A percentile compares a stretch with the other conserved stretches of the same genome.
Conservation (phyloP, 2,797 vertebrate genomes). For the Serranus cabrilla region DNA sequence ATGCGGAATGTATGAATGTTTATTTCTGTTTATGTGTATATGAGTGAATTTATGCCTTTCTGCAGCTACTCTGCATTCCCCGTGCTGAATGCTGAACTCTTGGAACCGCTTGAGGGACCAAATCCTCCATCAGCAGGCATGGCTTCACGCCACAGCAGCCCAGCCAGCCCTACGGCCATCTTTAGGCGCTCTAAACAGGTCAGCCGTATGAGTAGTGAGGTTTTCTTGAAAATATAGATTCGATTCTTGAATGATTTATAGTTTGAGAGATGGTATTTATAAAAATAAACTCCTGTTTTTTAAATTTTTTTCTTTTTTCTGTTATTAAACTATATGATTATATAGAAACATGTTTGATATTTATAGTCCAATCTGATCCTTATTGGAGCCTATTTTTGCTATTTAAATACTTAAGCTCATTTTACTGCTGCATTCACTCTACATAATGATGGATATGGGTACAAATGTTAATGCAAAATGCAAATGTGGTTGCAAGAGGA, state of each 20-base stretch:
- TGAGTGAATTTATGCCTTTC: constrained; percentile 39
- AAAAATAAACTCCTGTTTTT: neutral
- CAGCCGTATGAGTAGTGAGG: constrained; percentile 34
- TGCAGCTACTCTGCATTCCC: constrained; percentile 96
- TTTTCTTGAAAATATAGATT: neutral
- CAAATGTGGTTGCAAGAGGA: constrained; percentile 7
- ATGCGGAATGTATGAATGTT: constrained; percentile 11
- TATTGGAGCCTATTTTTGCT: neutral
- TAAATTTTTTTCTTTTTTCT: neutral
- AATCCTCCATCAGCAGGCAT: constrained; percentile 84
- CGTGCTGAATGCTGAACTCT: constrained; percentile 91
- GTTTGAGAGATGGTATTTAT: neutral
- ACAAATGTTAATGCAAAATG: constrained; percentile 34
- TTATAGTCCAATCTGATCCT: neutral
- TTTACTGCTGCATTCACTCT: neutral
- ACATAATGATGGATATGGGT: neutral
- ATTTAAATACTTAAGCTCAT: neutral
- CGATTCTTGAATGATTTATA: neutral
- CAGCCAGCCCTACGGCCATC: constrained; percentile 95
- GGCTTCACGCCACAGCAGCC: constrained; percentile 91
- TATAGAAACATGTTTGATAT: neutral
- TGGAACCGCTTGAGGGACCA: constrained; percentile 91
- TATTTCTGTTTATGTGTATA: constrained; percentile 31
- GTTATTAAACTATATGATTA: neutral
- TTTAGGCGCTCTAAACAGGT: constrained; percentile 99